phyloP scores from a whole-genome alignment of 2,888 invertebrate species.

The Autographa gamma region DNA sequence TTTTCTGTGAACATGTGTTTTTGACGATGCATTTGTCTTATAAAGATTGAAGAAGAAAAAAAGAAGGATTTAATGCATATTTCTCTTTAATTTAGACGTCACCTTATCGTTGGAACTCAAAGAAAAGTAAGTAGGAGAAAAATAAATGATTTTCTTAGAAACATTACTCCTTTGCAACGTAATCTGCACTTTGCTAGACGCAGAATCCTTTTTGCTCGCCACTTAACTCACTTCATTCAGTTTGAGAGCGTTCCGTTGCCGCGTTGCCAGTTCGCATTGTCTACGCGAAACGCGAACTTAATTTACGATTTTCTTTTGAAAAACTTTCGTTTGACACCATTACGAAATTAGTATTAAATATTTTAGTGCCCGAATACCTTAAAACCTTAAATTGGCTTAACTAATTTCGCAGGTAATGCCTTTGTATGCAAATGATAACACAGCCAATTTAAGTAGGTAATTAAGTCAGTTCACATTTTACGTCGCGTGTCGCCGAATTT shows the following conservation, averaged over 20 bases:
- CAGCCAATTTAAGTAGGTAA: constrained; percentile 58
- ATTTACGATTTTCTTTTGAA: constrained; percentile 4
- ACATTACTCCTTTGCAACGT: not conserved
- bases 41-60: too few relatives aligned
- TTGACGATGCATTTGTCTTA: too few relatives aligned
- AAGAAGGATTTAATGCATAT: not conserved
- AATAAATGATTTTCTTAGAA: constrained; percentile 1
- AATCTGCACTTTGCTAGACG: constrained; percentile 3
- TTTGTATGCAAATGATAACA: constrained; percentile 60
- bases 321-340: not conserved
- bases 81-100: not conserved
- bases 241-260: constrained; percentile 6
- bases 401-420: constrained; percentile 48
- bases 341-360: constrained; percentile 4
- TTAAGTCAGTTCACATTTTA: constrained; percentile 61
- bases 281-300: constrained; percentile 4
- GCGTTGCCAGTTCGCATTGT: constrained; percentile 2
- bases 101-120: not conserved
- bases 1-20: too few relatives aligned
- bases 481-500: constrained; percentile 56
- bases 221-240: not conserved
- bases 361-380: not conserved
- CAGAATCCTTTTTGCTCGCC: constrained; percentile 3
- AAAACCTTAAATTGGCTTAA: not conserved
- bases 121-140: constrained; percentile 1